Conservation (phyloP, 2,888 invertebrate species). For the Drosophila prostipennis region DNA sequence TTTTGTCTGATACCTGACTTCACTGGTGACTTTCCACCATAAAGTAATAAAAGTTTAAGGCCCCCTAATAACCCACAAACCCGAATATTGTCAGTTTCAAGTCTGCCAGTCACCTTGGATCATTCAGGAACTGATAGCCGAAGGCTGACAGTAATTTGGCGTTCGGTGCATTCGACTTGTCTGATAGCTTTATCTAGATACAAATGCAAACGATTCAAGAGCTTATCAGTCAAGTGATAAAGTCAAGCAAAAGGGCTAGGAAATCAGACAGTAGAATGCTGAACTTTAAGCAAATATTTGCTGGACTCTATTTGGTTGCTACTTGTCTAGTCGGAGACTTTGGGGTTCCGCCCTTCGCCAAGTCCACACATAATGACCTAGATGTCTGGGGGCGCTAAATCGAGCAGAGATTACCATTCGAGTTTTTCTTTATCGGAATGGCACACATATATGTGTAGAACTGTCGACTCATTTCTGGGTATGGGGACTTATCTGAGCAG, state of each 20-base stretch:
- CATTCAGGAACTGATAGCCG: conserved; percentile 36
- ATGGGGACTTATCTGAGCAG: conserved; percentile 8
- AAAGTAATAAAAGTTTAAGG: conserved; percentile 17
- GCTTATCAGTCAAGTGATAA: conserved; percentile 59
- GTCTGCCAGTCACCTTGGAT: conserved; percentile 33
- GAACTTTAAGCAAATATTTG: conserved; percentile 56
- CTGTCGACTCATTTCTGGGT: conserved; percentile 8
- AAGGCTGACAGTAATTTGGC: conserved; percentile 53
- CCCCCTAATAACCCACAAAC: conserved; percentile 13
- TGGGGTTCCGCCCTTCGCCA: conserved; percentile 44
- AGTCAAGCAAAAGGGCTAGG: conserved; percentile 11
- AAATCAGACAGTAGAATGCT: not conserved
- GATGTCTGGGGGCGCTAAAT: conserved; percentile 26
- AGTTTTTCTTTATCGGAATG: conserved; percentile 16
- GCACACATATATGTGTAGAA: not conserved
- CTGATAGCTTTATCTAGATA: conserved; percentile 42
- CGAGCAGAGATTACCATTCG: conserved; percentile 15
- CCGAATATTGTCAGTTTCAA: conserved; percentile 18
- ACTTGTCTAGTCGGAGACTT: conserved; percentile 31
- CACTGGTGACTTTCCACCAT: conserved; percentile 32
- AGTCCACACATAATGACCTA: conserved; percentile 48
- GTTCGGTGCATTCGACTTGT: conserved; percentile 40
- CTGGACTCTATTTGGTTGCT: conserved; percentile 30
- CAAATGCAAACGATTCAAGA: conserved; percentile 37
- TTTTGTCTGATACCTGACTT: not conserved